Base-by-base conservation (phyloP, 2,113 vertebrate species). In the Chaetops frenatus region DNA sequence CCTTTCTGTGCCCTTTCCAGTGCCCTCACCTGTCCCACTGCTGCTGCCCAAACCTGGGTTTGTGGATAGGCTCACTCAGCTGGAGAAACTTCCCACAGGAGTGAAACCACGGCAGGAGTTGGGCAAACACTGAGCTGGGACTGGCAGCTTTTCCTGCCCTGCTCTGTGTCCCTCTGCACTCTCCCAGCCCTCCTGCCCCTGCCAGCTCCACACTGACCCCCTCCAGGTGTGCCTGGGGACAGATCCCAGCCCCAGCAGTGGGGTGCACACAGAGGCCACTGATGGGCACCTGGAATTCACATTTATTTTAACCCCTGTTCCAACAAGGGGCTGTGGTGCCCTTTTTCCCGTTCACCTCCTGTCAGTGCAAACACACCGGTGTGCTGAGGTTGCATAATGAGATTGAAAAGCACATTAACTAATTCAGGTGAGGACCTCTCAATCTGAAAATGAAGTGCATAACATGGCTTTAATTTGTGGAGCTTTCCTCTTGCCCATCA, bases 251-350 rank as follows among this genome's bases (percentile, higher is more conserved):
- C 53, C 5, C 13, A 7, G 62, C 78, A 33, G 17, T 1, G 83
- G 76, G n/a, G 2, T 11, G 47, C 48, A 8, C 2, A 1, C 3
- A 5, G 5, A 9, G 22, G 1, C 7, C 33, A 16, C 54, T 50
- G 36, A 1, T 0, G 1, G 3, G 5, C 24, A 0, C 29, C 10
- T 6, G 19, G 4, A 33, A 73, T n/a, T 10, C 3, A 0, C 15
- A 0, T 14, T 14, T 7, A 2, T 24, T 86, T 6, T 7, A 11
- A 33, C 17, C 33, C 15, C 66, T 17, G 2, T 10, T 25, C 35
- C 21, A 19, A 0, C 5, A 4, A 14, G 40, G 60, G 22, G 10
- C 58, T 2, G 8, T 3, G 54, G 33, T 56, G 5, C 70, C 27
- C 72, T 9, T 22, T 5, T 45, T 8, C 38, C 58, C 11, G 0